These are phyloP conservation scores for Bucco capensis DNA, from an alignment of 2,113 vertebrate genomes.

Conservation along the genomic window DNA sequence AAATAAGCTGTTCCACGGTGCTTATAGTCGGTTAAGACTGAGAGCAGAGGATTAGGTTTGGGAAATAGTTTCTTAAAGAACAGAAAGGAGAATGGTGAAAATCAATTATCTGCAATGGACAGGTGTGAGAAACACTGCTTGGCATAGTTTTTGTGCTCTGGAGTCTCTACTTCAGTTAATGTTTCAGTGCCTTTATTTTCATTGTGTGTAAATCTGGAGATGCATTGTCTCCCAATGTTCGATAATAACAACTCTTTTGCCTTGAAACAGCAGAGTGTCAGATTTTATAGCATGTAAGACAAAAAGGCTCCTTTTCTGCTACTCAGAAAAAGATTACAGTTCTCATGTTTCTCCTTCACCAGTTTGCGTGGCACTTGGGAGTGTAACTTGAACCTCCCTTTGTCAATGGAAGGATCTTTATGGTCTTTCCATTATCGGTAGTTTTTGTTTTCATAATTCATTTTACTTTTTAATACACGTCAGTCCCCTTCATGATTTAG, in stretches of 20 bases:
- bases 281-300: slow-evolving; percentile 28
- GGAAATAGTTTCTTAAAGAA: not conserved
- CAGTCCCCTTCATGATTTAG: not conserved
- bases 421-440: not conserved
- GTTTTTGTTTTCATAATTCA: slow-evolving; percentile 9
- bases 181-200: slow-evolving; percentile 12
- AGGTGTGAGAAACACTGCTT: not conserved
- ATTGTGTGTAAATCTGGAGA: slow-evolving; percentile 6
- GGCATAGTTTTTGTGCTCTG: not conserved
- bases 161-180: not conserved
- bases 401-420: slow-evolving; percentile 35
- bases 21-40: not conserved
- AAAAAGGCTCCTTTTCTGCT: slow-evolving; percentile 15
- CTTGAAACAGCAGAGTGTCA: slow-evolving; percentile 45
- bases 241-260: slow-evolving; percentile 24
- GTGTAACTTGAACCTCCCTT: slow-evolving; percentile 19
- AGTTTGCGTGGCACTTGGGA: slow-evolving; percentile 38
- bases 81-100: not conserved
- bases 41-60: not conserved
- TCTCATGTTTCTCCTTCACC: not conserved
- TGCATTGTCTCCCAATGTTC: slow-evolving; percentile 17
- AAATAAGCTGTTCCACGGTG: not conserved
- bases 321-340: slow-evolving; percentile 30
- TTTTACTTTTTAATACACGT: not conserved
- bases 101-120: not conserved